Evolutionary conservation across 2,797 vertebrate species (phyloP).

Genomic region (Lacerta viridis): DNA sequence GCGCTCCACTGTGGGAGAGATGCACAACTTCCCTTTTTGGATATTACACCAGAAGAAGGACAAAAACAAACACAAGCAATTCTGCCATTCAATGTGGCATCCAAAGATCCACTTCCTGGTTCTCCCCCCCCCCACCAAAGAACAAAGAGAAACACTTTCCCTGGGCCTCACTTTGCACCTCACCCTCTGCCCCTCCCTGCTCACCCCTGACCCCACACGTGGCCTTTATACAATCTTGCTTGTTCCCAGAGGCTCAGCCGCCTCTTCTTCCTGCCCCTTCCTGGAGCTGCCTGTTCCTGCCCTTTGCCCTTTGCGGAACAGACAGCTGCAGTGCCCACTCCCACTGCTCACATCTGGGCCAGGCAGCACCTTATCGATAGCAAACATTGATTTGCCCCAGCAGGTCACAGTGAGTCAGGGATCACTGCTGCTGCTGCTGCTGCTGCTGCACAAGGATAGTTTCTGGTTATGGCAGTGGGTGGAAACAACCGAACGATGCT

Average conservation of each 20-base stretch:
- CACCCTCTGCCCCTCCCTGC: neutral
- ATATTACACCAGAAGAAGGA: neutral
- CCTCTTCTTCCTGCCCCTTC: neutral
- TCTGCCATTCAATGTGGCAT: neutral
- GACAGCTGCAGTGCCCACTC: neutral
- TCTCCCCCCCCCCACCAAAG: neutral
- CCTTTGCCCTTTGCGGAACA: too few relatives aligned
- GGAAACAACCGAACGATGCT: neutral
- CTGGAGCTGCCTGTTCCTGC: neutral
- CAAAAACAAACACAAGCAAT: neutral
- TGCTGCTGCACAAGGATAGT: neutral
- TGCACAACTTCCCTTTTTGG: neutral
- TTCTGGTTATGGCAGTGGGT: neutral
- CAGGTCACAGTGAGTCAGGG: neutral
- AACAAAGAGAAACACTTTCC: slow-evolving; percentile 3
- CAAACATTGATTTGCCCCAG: slow-evolving; percentile 9
- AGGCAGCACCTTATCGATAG: slow-evolving; percentile 6
- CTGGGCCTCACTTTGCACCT: neutral
- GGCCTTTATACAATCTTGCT: neutral
- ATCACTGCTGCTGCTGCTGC: neutral
- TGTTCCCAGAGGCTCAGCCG: neutral
- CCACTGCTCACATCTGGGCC: neutral
- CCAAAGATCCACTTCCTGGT: neutral
- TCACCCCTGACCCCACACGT: neutral
- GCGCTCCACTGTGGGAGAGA: neutral